Percentiles rank a stretch among this genome's conserved stretches.
phyloP scores from a whole-genome alignment of 2,797 vertebrate species.

The Sebastes goodei region DNA sequence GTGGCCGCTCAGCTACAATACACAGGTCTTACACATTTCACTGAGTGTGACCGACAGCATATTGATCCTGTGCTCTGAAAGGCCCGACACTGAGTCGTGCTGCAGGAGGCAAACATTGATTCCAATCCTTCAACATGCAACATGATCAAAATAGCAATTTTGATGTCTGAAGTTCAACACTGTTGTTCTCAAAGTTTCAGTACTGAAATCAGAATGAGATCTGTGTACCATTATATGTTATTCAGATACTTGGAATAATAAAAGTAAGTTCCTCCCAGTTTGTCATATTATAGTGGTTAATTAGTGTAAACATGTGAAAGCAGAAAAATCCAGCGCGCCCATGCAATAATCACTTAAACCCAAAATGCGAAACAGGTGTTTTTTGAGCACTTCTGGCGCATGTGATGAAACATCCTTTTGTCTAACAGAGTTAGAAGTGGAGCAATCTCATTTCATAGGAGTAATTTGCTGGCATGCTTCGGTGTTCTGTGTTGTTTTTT shows the following conservation, averaged over 20 bases:
- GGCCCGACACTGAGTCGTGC: neutral
- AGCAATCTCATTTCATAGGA: conserved; percentile 30
- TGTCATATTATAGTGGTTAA: neutral
- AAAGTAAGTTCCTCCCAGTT: neutral
- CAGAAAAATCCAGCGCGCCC: neutral
- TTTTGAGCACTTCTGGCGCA: conserved; percentile 23
- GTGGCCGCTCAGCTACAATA: neutral
- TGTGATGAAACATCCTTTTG: conserved; percentile 7
- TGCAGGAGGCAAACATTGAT: neutral
- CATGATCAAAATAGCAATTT: neutral
- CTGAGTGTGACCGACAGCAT: neutral
- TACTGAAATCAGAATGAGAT: neutral
- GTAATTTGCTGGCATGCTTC: conserved; percentile 32
- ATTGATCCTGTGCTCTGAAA: conserved; percentile 24
- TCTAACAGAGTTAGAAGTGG: conserved; percentile 7
- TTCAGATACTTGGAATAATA: neutral
- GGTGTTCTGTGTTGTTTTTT: neutral
- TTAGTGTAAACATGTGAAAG: conserved; percentile 5
- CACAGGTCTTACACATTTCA: neutral
- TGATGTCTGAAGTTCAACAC: neutral
- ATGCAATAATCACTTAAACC: conserved; percentile 23
- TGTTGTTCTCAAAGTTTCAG: neutral
- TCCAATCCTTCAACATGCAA: neutral
- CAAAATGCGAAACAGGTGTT: conserved; percentile 41
- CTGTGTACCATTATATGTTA: neutral